Evolutionary conservation across 2,113 vertebrate species (phyloP), one percentile per base, ranked within the genome.

Genomic region (Puntigrus tetrazona): DNA sequence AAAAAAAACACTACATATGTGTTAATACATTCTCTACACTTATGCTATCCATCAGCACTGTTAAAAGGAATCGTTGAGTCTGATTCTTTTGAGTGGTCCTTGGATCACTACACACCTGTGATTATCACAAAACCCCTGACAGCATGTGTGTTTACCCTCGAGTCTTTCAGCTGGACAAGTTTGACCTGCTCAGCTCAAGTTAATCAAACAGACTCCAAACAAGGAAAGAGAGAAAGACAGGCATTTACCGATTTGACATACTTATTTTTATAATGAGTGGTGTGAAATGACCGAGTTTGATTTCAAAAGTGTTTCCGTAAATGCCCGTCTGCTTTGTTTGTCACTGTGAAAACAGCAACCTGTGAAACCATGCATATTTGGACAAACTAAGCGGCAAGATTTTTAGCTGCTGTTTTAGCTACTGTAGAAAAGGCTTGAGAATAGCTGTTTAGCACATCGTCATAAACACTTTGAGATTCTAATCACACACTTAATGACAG

Each of bases 131-230:
- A 70, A 75, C 73, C 65, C 72, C n/a, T 38, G 57, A 25, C 47
- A 72, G 29, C 52, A 61, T 41, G 72, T 22, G 27, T 50, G n/a
- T 69, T 82, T 79, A 67, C 34, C 20, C 52, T n/a, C 4, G 25
- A 20, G 34, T 72, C 73, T 77, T 85, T 87, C 52, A 85, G 43
- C 47, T 38, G 75, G 81, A 73, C 80, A 8, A 87, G 85, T 86
- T 61, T 47, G 72, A 87, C 85, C 85, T 83, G 82, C 75, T 78
- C 10, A 47, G 38, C 47, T 43, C 34, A 74, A 67, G 20, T 13
- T 75, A 78, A 67, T 63, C 65, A 70, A 69, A 72, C 59, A 77
- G 63, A 83, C 70, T n/a, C 43, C 45, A 83, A 11, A 34, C 34
- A 10, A 38, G 34, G 18, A 27, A n/a, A 72, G 50, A 38, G 57